Evolutionary conservation across 2,888 invertebrate species (phyloP).

Genomic region (Sphaerophoria taeniata): DNA sequence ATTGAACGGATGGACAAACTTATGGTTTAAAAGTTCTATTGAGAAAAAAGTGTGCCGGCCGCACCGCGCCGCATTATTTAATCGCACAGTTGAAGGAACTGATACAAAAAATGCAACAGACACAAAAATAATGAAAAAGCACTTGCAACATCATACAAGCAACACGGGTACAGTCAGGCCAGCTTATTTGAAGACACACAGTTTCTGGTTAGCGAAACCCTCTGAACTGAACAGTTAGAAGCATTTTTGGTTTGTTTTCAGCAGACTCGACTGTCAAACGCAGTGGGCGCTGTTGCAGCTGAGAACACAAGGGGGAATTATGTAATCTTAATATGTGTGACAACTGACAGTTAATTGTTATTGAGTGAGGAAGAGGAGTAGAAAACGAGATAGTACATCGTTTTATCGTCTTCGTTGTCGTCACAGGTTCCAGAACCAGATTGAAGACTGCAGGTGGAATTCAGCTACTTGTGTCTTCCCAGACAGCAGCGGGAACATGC

Average conservation of each 20-base stretch:
- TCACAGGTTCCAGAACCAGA: neutral
- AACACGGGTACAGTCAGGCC: too few relatives aligned
- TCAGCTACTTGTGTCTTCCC: neutral
- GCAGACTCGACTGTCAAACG: neutral
- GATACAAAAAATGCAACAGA: constrained; percentile 54
- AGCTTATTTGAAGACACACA: too few relatives aligned
- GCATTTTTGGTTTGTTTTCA: too few relatives aligned
- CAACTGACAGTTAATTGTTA: constrained; percentile 72
- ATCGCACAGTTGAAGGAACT: constrained; percentile 60
- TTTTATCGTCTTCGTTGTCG: constrained; percentile 25
- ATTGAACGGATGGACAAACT: constrained; percentile 43
- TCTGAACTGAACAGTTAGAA: too few relatives aligned
- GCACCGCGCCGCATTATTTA: neutral
- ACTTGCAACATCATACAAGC: constrained; percentile 11
- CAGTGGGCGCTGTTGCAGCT: constrained; percentile 17
- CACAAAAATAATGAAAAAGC: constrained; percentile 20
- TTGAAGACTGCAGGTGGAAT: constrained; percentile 64
- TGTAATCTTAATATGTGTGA: constrained; percentile 71
- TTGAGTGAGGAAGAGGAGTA: constrained; percentile 16
- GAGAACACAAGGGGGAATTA: constrained; percentile 31
- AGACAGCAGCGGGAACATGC: constrained; percentile 27
- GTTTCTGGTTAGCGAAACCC: too few relatives aligned
- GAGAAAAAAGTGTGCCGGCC: constrained; percentile 57
- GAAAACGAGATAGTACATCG: constrained; percentile 39
- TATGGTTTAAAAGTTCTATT: constrained; percentile 56